These are phyloP conservation scores for Macquaria ambigua DNA, from an alignment of 2,113 vertebrate genomes.

Conservation along the genomic window DNA sequence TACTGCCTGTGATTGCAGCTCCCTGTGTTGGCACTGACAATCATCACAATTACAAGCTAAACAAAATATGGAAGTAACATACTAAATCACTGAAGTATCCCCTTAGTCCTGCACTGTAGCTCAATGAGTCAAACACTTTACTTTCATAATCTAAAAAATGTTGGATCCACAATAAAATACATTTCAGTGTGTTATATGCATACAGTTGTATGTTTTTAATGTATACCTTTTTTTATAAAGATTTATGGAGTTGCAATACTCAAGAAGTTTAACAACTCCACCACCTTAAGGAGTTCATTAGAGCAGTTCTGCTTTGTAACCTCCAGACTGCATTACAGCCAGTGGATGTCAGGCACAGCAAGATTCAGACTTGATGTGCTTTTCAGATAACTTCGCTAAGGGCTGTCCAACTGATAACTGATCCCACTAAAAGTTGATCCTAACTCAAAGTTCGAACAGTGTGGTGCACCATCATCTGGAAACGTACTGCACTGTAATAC, in stretches of 20 bases:
- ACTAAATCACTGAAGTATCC: background rate
- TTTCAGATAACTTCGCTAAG: background rate
- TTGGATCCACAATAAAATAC: background rate
- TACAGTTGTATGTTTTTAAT: background rate
- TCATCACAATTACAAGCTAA: too few relatives aligned
- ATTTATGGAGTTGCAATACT: background rate
- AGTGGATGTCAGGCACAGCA: background rate
- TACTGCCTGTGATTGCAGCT: background rate
- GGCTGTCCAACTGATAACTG: conserved; percentile 3
- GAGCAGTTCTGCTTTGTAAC: conserved; percentile 7
- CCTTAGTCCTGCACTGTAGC: background rate
- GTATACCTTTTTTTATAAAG: background rate
- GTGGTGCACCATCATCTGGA: background rate
- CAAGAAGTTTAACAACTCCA: background rate
- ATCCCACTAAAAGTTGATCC: background rate
- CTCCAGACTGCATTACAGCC: background rate
- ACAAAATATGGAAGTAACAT: background rate
- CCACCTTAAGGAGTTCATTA: conserved; percentile 15
- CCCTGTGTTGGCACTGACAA: background rate
- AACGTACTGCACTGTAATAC: background rate
- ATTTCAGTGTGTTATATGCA: background rate
- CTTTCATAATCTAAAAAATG: background rate
- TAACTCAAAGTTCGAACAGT: background rate
- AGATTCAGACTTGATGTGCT: conserved; percentile 33
- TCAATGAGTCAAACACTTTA: background rate